A percentile compares a stretch with the other conserved stretches of the same genome.
Conservation (phyloP, 2,113 vertebrate genomes). For the Camelus bactrianus region DNA sequence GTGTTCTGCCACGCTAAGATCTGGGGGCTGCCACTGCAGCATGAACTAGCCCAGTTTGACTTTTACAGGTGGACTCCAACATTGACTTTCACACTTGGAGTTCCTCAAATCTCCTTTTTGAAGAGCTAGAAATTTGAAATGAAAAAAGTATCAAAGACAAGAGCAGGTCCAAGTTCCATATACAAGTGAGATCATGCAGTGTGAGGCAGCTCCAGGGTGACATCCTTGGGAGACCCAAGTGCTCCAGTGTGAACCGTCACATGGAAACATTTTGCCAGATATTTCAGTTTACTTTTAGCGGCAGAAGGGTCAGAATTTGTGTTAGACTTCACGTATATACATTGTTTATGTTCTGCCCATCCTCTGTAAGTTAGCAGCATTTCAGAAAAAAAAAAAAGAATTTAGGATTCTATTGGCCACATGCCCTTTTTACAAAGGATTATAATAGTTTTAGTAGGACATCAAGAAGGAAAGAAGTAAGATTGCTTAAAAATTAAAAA, state of each 20-base stretch:
- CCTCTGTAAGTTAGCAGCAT: neutral
- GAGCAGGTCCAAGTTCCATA: neutral
- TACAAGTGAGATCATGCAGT: too few species aligned
- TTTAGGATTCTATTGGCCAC: neutral
- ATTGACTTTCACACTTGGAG: neutral
- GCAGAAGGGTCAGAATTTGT: neutral
- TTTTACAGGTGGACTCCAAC: too few species aligned
- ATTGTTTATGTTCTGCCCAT: neutral
- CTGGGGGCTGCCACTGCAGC: neutral
- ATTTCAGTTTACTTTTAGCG: neutral
- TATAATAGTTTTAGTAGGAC: neutral
- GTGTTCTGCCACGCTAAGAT: neutral
- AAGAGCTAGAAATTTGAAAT: neutral
- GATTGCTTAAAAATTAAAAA: neutral
- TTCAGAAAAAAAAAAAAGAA: conserved; percentile 13
- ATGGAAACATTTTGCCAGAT: neutral
- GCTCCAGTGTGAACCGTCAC: neutral
- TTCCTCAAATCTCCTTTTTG: neutral
- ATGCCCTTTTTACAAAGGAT: neutral
- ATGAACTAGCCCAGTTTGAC: neutral
- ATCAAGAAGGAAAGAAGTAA: neutral
- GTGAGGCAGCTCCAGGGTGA: neutral
- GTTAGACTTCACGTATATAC: neutral
- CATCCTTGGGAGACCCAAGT: neutral
- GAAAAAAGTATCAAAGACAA: neutral